Conservation (phyloP, 2,113 vertebrate genomes). For the Thermophis baileyi region DNA sequence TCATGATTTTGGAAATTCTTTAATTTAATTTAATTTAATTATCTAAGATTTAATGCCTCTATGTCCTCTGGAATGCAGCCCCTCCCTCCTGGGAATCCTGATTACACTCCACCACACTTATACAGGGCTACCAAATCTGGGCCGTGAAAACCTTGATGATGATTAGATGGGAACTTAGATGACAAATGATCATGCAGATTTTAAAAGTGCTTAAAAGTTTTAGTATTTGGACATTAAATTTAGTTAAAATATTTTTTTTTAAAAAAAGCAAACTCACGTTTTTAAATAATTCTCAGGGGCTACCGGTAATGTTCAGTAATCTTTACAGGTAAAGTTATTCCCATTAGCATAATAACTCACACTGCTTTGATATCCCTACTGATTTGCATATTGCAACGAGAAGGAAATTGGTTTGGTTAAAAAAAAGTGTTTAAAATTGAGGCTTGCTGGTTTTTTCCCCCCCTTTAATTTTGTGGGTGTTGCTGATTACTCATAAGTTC, state of each 20-base stretch:
- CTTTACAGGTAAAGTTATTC: background rate
- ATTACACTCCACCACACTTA: background rate
- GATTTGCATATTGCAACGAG: background rate
- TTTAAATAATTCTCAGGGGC: background rate
- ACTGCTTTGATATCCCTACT: background rate
- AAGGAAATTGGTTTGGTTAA: background rate
- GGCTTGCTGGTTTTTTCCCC: too few relatives aligned
- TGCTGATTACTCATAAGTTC: background rate
- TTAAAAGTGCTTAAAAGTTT: background rate
- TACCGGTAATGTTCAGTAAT: background rate
- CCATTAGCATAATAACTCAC: background rate
- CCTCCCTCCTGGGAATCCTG: background rate
- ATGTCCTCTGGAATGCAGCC: background rate
- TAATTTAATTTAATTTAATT: background rate
- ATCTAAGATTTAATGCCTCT: background rate
- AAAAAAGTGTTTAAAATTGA: background rate
- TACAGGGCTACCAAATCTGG: background rate
- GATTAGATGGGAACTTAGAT: background rate
- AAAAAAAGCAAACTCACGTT: background rate
- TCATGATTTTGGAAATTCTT: background rate
- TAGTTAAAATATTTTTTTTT: background rate
- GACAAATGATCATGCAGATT: background rate
- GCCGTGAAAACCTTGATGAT: background rate
- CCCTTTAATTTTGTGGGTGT: background rate
- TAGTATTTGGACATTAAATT: constrained; percentile 24